These are phyloP conservation scores for Actenoides hombroni DNA, from an alignment of 2,113 vertebrate species.

Conservation along the genomic window DNA sequence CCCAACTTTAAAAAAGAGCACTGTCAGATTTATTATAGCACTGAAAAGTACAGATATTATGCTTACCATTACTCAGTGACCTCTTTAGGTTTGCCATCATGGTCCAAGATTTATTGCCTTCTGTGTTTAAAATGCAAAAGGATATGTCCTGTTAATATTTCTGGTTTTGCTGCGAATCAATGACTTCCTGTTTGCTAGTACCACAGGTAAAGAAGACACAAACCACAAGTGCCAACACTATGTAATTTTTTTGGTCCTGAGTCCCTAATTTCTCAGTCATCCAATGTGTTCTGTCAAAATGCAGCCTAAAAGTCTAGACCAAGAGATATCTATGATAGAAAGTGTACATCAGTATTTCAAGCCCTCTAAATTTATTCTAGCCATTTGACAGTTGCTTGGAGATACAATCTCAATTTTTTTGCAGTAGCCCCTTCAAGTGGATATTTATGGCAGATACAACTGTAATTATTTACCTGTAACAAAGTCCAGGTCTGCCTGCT, in stretches of 20 bases:
- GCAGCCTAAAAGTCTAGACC: constrained; percentile 87
- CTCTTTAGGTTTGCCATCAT: constrained; percentile 77
- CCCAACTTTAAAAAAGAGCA: constrained; percentile 60
- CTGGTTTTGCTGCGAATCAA: constrained; percentile 63
- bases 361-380: constrained; percentile 83
- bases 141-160: constrained; percentile 78
- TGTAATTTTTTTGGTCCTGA: constrained; percentile 78
- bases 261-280: constrained; percentile 81
- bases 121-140: constrained; percentile 75
- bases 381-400: constrained; percentile 83
- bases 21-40: constrained; percentile 80
- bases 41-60: constrained; percentile 81
- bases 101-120: constrained; percentile 74
- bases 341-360: constrained; percentile 84
- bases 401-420: constrained; percentile 87
- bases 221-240: constrained; percentile 80
- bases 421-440: constrained; percentile 80
- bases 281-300: constrained; percentile 83
- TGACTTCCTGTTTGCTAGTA: constrained; percentile 78
- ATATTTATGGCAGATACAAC: constrained; percentile 86
- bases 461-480: constrained; percentile 88
- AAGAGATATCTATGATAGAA: constrained; percentile 81
- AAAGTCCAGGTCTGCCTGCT: constrained; percentile 84
- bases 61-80: constrained; percentile 79
- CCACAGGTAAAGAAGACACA: constrained; percentile 81